Evolutionary conservation across 1,140 invertebrate species (phyloP), one percentile per base, ranked within the genome.

Genomic region (Heliconius nattereri): DNA sequence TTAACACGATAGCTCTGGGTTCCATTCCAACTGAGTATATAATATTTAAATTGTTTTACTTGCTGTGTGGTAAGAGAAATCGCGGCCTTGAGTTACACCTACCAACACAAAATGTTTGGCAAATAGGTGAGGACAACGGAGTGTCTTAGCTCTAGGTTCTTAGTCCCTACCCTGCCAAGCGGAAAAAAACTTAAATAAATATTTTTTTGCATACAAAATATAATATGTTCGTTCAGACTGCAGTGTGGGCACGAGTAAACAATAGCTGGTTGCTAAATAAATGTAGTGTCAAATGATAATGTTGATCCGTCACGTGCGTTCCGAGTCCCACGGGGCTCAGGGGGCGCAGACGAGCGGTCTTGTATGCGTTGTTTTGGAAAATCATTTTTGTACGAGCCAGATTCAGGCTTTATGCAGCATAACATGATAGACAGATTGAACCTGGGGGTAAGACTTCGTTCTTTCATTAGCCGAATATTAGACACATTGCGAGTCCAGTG

Each of bases 231-330:
- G 23, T 29, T 26, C 60, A 66, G 60, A 66, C 9, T 66, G 26
- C 26, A 66, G 60, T 66, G 29, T 29, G 60, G 60, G 60, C 60
- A 29, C 19, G 60, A 57, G 78, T 76, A 80, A 80, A 80, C 74
- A 80, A 80, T 76, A 80, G 74, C 16, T 76, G 40, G 45, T 85
- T 76, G 87, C 87, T 92, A 94, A 94, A 94, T 94, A 94, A 94
- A 94, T 94, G 90, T 88, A 94, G 91, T 92, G 92, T 94, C 92
- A 94, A 94, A 94, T 94, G 92, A 92, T 92, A 92, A 94, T 92
- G 92, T 92, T 93, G 90, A 93, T 92, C 91, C 92, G 88, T 92
- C 90, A 89, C 88, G 87, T 90, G 90, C 88, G 87, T 86, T 86
- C 74, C 73, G 35, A 80, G 83, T 93, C 91, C 88, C 92, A 93